Conservation (phyloP, 2,113 vertebrate species). For the Nibea albiflora region DNA sequence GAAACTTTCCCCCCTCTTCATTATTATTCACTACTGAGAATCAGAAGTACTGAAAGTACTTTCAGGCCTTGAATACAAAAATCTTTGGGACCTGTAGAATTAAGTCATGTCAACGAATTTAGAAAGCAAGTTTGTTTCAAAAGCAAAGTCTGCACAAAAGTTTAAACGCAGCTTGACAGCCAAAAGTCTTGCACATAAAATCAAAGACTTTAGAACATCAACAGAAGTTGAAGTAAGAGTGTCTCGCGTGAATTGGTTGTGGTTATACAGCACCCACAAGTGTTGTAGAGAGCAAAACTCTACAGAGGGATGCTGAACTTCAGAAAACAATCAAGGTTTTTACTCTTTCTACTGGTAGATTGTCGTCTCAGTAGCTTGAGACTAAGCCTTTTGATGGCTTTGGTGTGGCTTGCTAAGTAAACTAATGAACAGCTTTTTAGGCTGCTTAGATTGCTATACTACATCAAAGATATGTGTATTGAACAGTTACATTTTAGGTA, state of each 20-base stretch:
- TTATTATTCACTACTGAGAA: background rate
- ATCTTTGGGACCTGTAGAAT: background rate
- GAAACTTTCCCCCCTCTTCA: background rate
- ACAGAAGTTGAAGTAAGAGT: background rate
- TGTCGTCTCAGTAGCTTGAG: background rate
- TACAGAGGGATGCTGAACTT: background rate
- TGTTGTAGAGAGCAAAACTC: background rate
- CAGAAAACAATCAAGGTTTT: background rate
- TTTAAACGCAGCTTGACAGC: background rate
- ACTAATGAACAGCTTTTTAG: background rate
- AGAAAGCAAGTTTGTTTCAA: background rate
- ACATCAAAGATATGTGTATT: background rate
- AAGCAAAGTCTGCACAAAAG: background rate
- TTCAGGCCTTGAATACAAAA: background rate
- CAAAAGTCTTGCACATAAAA: conserved; percentile 20
- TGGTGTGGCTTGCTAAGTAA: background rate
- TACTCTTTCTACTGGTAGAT: no score
- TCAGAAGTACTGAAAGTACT: no score
- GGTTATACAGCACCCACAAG: background rate
- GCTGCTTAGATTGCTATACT: background rate
- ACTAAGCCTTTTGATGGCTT: background rate
- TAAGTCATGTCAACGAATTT: background rate
- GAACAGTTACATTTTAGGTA: background rate
- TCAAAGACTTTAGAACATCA: background rate
- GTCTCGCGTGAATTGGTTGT: background rate